A percentile compares a stretch with the other conserved stretches of the same genome.
Evolutionary conservation across 2,888 invertebrate species (phyloP).

Genomic region (Mesochorus sp.): DNA sequence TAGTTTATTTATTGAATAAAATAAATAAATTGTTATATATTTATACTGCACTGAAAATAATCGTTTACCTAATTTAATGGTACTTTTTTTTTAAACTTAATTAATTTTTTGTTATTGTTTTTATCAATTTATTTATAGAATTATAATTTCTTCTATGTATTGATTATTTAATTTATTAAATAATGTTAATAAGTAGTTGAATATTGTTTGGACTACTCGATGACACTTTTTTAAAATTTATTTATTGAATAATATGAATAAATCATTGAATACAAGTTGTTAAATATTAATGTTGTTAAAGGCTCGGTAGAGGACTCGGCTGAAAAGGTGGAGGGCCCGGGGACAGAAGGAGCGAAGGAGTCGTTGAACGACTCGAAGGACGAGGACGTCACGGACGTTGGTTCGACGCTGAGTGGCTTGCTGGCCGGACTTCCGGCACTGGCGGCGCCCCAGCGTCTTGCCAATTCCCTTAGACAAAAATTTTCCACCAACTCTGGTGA

Average conservation of each 20-base stretch:
- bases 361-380: conserved; percentile 79
- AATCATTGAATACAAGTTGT: background rate
- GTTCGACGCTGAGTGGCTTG: conserved; percentile 78
- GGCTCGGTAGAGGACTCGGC: conserved; percentile 79
- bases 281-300: conserved; percentile 58
- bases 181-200: too few species aligned
- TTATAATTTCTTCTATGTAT: background rate
- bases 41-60: too few species aligned
- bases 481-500: conserved; percentile 80
- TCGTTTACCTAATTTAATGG: too few species aligned
- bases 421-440: conserved; percentile 80
- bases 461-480: conserved; percentile 79
- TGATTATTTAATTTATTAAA: background rate
- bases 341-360: conserved; percentile 78
- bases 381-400: conserved; percentile 75
- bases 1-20: too few species aligned
- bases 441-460: conserved; percentile 81
- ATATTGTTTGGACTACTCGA: background rate
- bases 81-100: too few species aligned
- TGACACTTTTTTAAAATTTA: background rate
- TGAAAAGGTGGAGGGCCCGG: conserved; percentile 82
- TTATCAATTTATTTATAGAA: background rate
- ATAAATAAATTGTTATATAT: too few species aligned
- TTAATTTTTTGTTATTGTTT: too few species aligned
- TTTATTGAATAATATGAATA: conserved; percentile 1